phyloP scores from a whole-genome alignment of 2,888 invertebrate species.

The Athetis lepigone region DNA sequence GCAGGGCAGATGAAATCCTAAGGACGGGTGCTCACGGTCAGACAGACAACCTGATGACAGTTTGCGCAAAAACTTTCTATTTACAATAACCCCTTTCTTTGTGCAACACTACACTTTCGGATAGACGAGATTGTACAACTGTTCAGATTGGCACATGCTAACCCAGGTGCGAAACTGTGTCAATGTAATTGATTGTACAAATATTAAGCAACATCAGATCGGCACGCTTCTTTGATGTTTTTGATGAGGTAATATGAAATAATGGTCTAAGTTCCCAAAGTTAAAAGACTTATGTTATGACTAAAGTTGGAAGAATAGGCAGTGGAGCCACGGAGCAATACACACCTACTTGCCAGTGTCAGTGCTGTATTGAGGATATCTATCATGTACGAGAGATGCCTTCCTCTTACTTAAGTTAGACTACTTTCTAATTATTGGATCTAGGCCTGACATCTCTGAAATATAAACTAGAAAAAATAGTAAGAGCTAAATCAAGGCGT shows the following conservation, averaged over 20 bases:
- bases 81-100: slow-evolving; percentile 76
- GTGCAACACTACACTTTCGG: slow-evolving; percentile 75
- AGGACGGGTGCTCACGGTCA: slow-evolving; percentile 66
- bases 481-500: too few relatives aligned
- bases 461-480: too few relatives aligned
- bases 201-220: slow-evolving; percentile 11
- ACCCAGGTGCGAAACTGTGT: slow-evolving; percentile 72
- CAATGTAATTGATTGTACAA: slow-evolving; percentile 33
- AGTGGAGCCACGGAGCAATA: too few relatives aligned
- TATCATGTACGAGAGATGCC: too few relatives aligned
- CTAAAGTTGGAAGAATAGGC: background rate
- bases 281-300: too few relatives aligned
- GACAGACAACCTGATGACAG: slow-evolving; percentile 63
- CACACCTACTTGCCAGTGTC: too few relatives aligned
- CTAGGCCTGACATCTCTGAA: too few relatives aligned
- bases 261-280: background rate
- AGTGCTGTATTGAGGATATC: too few relatives aligned
- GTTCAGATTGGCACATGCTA: slow-evolving; percentile 67
- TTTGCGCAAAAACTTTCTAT: slow-evolving; percentile 78
- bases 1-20: slow-evolving; percentile 60
- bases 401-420: too few relatives aligned
- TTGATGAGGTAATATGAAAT: background rate
- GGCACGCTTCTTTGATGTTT: slow-evolving; percentile 23
- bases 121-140: slow-evolving; percentile 57
- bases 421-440: too few relatives aligned